phyloP scores from a whole-genome alignment of 2,888 invertebrate species.

The Acleris cristana region DNA sequence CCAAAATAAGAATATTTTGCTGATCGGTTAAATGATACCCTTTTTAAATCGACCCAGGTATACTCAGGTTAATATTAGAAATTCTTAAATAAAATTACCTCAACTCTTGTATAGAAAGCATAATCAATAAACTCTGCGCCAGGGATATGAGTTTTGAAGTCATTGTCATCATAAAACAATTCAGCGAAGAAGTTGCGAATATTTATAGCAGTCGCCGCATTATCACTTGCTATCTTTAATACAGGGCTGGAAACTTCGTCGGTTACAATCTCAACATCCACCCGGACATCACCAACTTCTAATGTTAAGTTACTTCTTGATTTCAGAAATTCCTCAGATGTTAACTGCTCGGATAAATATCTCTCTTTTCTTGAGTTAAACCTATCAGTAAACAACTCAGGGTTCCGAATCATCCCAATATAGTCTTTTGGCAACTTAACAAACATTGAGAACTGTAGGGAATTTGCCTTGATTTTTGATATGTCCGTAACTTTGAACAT shows the following conservation, averaged over 20 bases:
- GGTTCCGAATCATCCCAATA: constrained; percentile 50
- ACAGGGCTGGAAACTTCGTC: constrained; percentile 58
- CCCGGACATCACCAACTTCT: constrained; percentile 52
- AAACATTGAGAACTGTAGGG: constrained; percentile 52
- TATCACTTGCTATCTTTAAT: constrained; percentile 55
- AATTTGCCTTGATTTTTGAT: constrained; percentile 24
- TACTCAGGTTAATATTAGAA: background rate
- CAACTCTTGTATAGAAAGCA: constrained; percentile 58
- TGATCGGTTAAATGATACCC: too few relatives aligned
- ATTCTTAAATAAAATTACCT: constrained; percentile 52
- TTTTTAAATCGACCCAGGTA: too few relatives aligned
- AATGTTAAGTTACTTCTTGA: constrained; percentile 52
- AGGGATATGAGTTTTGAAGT: constrained; percentile 43
- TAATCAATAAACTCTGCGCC: constrained; percentile 53
- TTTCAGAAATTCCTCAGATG: constrained; percentile 59
- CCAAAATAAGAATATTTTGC: too few relatives aligned
- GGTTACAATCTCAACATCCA: constrained; percentile 54
- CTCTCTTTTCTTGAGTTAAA: constrained; percentile 49
- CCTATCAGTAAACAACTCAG: constrained; percentile 42
- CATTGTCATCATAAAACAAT: constrained; percentile 53
- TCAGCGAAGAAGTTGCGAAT: constrained; percentile 64
- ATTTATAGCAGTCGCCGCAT: constrained; percentile 53
- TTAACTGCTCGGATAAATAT: constrained; percentile 51
- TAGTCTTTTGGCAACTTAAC: constrained; percentile 60
- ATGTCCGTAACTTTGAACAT: constrained; percentile 54